These are phyloP conservation scores for Molossus alvarezi DNA, from an alignment of 2,797 vertebrate genomes.

Conservation along the genomic window DNA sequence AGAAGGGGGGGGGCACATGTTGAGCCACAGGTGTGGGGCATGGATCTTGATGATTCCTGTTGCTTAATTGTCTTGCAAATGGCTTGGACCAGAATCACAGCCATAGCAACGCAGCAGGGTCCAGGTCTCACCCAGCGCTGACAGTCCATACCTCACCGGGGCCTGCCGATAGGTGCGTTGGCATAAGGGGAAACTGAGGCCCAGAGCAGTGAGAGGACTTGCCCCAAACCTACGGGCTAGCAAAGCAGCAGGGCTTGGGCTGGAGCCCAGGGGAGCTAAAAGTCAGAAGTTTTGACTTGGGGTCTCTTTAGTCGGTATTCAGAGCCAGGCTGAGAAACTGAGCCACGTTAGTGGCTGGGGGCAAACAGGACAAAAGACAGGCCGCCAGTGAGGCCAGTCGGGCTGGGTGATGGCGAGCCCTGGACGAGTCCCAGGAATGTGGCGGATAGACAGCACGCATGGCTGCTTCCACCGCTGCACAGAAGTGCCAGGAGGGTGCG, in stretches of 20 bases:
- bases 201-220: not conserved
- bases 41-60: not conserved
- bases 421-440: not conserved
- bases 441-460: not conserved
- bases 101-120: rapidly evolving
- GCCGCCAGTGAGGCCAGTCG: not conserved
- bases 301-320: not conserved
- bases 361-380: not conserved
- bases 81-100: not conserved
- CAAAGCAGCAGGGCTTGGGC: not conserved
- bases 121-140: not conserved
- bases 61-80: not conserved
- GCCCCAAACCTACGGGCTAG: not conserved
- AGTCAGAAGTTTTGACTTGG: not conserved
- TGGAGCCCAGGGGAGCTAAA: too few species aligned
- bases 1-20: not conserved
- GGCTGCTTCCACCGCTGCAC: not conserved
- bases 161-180: not conserved
- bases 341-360: not conserved
- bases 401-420: not conserved
- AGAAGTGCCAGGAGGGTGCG: not conserved
- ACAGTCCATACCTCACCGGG: not conserved
- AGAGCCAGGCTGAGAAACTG: not conserved
- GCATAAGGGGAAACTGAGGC: not conserved
- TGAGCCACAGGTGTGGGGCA: not conserved